These are phyloP conservation scores for Tricholauxania praeusta DNA, from an alignment of 2,888 invertebrate genomes.

Conservation along the genomic window DNA sequence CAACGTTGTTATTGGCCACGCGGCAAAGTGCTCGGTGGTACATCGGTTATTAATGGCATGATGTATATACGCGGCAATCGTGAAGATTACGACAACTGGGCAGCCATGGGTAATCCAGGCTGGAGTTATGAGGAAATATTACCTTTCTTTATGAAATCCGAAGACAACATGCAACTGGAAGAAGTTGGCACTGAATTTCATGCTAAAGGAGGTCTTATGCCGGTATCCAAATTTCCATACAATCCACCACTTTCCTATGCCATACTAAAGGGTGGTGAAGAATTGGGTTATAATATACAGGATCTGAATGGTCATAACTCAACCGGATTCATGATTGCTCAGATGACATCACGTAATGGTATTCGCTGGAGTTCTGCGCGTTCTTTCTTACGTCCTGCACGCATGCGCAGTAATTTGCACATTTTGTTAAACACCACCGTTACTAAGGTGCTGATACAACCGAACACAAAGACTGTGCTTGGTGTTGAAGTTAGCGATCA, in stretches of 20 bases:
- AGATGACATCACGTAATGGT: conserved; percentile 88
- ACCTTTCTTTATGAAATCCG: conserved; percentile 90
- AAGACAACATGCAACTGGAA: conserved; percentile 79
- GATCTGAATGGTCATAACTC: conserved; percentile 86
- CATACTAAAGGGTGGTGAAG: conserved; percentile 81
- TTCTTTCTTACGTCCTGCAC: conserved; percentile 85
- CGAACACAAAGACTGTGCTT: conserved; percentile 78
- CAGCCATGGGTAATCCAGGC: conserved; percentile 84
- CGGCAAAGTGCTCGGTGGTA: conserved; percentile 91
- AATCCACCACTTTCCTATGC: conserved; percentile 85
- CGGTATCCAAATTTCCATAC: conserved; percentile 86
- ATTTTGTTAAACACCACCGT: conserved; percentile 87
- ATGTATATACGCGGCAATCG: conserved; percentile 92
- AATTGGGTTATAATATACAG: conserved; percentile 81
- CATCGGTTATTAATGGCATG: conserved; percentile 96
- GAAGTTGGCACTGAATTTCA: conserved; percentile 83
- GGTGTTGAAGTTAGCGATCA: conserved; percentile 76
- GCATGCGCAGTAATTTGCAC: conserved; percentile 81
- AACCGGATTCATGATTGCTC: conserved; percentile 89
- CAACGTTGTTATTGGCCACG: conserved; percentile 85
- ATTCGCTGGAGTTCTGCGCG: conserved; percentile 85
- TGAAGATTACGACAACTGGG: conserved; percentile 91
- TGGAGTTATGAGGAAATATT: conserved; percentile 92
- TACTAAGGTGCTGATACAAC: conserved; percentile 80
- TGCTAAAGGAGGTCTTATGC: conserved; percentile 80